Conservation (phyloP, 2,888 invertebrate genomes). For the Cheilosia soror region DNA sequence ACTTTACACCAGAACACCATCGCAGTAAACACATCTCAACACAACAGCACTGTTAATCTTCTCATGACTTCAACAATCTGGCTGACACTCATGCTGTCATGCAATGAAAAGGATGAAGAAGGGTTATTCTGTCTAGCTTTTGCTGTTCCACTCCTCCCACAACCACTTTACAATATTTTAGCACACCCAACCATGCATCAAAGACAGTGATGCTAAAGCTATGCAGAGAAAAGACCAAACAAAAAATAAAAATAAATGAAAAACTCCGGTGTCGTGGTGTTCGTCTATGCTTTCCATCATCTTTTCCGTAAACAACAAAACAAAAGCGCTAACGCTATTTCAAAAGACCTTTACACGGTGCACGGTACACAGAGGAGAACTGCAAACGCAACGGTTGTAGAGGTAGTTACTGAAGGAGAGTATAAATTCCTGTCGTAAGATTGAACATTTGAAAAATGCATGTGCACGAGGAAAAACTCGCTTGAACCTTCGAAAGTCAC, state of each 20-base stretch:
- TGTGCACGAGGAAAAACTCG: not conserved
- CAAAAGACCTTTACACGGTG: not conserved
- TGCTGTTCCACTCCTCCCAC: slow-evolving; percentile 22
- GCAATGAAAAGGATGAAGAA: slow-evolving; percentile 43
- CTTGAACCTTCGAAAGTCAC: slow-evolving; percentile 6
- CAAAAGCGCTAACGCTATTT: slow-evolving; percentile 40
- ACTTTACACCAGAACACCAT: slow-evolving; percentile 22
- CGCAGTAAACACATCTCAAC: slow-evolving; percentile 10
- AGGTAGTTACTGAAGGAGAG: not conserved
- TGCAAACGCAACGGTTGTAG: slow-evolving; percentile 19
- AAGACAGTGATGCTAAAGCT: slow-evolving; percentile 21
- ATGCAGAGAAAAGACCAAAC: not conserved
- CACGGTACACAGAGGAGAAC: not conserved
- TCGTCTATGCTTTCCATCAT: slow-evolving; percentile 36
- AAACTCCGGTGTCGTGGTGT: slow-evolving; percentile 24
- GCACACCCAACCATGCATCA: slow-evolving; percentile 33
- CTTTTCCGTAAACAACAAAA: slow-evolving; percentile 46
- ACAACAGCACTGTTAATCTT: slow-evolving; percentile 56
- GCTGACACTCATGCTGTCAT: slow-evolving; percentile 62
- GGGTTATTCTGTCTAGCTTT: slow-evolving; percentile 31
- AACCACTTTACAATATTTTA: slow-evolving; percentile 27
- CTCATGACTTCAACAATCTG: slow-evolving; percentile 62
- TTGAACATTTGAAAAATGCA: slow-evolving; percentile 31
- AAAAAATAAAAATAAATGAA: not conserved
- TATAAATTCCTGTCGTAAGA: slow-evolving; percentile 16